Percentiles rank a stretch among this genome's conserved stretches.
Conservation (phyloP, 1,140 invertebrate species). For the Drusus annulatus region DNA sequence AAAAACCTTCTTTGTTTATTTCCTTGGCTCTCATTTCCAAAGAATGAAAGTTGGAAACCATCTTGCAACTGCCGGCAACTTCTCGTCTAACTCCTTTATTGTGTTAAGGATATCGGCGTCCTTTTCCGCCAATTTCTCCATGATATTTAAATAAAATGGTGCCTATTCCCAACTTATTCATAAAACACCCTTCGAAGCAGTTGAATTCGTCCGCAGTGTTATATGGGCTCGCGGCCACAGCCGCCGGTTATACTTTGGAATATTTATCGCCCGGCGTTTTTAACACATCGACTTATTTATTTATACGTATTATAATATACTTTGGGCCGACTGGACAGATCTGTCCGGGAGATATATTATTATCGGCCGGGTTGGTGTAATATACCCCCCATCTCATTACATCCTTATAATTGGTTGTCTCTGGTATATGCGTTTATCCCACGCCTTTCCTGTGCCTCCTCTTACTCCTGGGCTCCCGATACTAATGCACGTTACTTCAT, state of each 20-base stretch:
- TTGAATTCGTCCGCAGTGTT: slow-evolving; percentile 4
- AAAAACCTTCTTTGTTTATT: too few species aligned
- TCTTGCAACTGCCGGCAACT: too few species aligned
- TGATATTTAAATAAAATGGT: too few species aligned
- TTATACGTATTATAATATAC: slow-evolving; percentile 48
- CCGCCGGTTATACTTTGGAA: slow-evolving; percentile 46
- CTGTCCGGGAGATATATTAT: slow-evolving; percentile 55
- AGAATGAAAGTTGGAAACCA: too few species aligned
- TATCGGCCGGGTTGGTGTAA: slow-evolving; percentile 39
- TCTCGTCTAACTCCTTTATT: too few species aligned
- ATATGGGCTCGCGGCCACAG: slow-evolving; percentile 40
- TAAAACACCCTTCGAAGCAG: background rate
- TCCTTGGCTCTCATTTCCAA: too few species aligned
- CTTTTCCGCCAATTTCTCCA: too few species aligned
- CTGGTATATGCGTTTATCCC: slow-evolving; percentile 38
- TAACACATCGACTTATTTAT: slow-evolving; percentile 54
- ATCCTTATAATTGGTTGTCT: slow-evolving; percentile 57
- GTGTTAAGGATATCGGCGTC: too few species aligned
- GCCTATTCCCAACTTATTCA: too few species aligned
- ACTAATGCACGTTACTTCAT: too few species aligned
- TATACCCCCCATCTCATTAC: slow-evolving; percentile 55
- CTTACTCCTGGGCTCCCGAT: too few species aligned
- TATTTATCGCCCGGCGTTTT: slow-evolving; percentile 57
- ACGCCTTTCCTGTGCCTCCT: slow-evolving; percentile 7
- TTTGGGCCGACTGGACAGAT: slow-evolving; percentile 53